These are phyloP conservation scores for Acipenser ruthenus DNA, from an alignment of 2,797 vertebrate species.

Conservation along the genomic window DNA sequence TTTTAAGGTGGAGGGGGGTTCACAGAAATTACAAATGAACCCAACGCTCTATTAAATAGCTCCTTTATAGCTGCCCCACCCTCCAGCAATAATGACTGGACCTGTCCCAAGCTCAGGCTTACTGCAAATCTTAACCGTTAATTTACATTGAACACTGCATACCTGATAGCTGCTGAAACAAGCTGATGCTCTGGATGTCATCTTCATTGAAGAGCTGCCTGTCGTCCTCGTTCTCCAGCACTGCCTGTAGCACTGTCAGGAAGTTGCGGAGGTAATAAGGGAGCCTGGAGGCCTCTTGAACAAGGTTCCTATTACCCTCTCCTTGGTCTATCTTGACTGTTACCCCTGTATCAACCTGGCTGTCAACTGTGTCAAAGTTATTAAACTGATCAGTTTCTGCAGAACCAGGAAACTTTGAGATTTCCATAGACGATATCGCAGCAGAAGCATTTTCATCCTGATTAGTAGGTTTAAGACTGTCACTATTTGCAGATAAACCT, in stretches of 20 bases:
- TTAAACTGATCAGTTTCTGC: no score
- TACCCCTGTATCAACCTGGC: neutral
- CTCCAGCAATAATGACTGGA: no score
- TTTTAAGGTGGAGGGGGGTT: no score
- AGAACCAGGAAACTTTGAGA: no score
- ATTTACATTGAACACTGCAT: conserved; percentile 18
- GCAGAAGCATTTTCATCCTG: neutral
- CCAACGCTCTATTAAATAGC: no score
- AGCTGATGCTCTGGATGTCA: conserved; percentile 54
- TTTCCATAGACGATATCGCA: neutral
- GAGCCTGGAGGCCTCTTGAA: conserved; percentile 17
- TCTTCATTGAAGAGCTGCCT: conserved; percentile 68
- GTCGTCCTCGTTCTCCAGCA: conserved; percentile 81
- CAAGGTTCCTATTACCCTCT: neutral
- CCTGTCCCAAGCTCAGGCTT: no score
- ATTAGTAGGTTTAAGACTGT: conserved; percentile 1
- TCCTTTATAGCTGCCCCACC: no score
- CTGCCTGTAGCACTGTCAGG: conserved; percentile 62
- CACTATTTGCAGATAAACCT: conserved; percentile 5
- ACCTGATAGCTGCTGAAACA: conserved; percentile 84
- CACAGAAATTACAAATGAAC: no score
- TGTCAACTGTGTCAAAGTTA: neutral
- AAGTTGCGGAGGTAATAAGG: conserved; percentile 91
- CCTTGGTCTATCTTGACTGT: neutral
- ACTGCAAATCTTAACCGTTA: no score